Percentiles rank a stretch among this genome's conserved stretches.
Conservation (phyloP, 2,888 invertebrate genomes). For the Vanessa cardui region DNA sequence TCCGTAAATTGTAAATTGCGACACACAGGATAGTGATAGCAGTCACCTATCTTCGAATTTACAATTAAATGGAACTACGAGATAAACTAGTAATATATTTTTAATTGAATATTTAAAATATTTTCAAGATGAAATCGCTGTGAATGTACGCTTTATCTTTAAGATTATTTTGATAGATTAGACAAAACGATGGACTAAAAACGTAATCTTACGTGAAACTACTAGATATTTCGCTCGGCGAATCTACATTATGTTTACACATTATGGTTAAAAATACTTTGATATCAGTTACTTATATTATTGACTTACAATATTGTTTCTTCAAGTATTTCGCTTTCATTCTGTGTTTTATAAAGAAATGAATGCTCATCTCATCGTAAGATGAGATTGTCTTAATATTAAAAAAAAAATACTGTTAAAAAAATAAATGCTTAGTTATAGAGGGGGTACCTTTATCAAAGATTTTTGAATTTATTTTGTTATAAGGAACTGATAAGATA, state of each 20-base stretch:
- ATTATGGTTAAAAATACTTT: not conserved
- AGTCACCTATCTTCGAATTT: not conserved
- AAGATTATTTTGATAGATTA: not conserved
- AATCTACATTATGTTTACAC: slow-evolving; percentile 2
- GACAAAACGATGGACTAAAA: slow-evolving; percentile 8
- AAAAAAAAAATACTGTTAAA: too few species aligned
- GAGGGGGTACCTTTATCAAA: too few species aligned
- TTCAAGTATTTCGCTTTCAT: not conserved
- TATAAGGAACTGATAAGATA: too few species aligned
- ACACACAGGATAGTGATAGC: slow-evolving; percentile 1
- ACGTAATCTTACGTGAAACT: not conserved
- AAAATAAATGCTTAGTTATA: too few species aligned
- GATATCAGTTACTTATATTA: not conserved
- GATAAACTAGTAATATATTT: not conserved
- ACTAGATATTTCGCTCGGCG: not conserved
- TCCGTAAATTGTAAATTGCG: slow-evolving; percentile 20
- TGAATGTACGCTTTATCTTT: not conserved
- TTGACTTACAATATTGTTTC: not conserved
- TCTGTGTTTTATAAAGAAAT: not conserved
- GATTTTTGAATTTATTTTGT: too few species aligned
- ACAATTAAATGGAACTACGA: not conserved
- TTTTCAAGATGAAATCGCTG: not conserved
- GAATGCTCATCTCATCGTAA: too few species aligned
- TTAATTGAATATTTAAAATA: too few species aligned
- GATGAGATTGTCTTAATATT: too few species aligned